Base-by-base conservation (phyloP, 2,113 vertebrate genomes). In the Lagenorhynchus albirostris region DNA sequence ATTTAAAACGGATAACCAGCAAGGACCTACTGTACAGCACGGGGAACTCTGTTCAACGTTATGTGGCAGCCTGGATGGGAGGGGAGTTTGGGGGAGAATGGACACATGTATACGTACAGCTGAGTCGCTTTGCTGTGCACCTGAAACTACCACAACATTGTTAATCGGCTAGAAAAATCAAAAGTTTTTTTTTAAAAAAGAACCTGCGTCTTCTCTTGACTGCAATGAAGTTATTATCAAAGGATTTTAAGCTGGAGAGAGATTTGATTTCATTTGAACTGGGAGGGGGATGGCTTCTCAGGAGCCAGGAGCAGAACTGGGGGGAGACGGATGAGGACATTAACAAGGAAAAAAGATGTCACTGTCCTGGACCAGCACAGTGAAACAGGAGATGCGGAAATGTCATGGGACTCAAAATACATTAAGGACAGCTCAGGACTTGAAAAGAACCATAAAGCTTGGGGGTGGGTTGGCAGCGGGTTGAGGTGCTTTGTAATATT, bases 351-450 rank as follows among this genome's bases (percentile, higher is more conserved):
- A 15, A 38, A 33, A 6, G 2, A 44, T 25, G 25, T 6, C 71
- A 11, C 0, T 9, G 8, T 8, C 33, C 50, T 6, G 62, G 33
- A 41, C 8, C 25, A 4, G 1, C 2, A 29, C 0, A 20, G 25
- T 5, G 7, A 26, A 38, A 10, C 6, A 14, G 53, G 20, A 38
- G 73, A 41, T 1, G n/a, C 25, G 1, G 70, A 36, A 21, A 71
- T 15, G 38, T 26, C 62, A 11, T 0, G 33, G 3, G 67, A 11
- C 41, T 55, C n/a, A 25, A 70, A 8, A 26, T 0, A 17, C 26
- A 31, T 17, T 8, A 21, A n/a, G 44, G 29, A n/a, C 68, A 17
- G 14, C 76, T 53, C 11, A 8, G 44, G 47, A 29, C 60, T n/a
- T 44, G 68, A 65, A 31, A n/a, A 55, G 84, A 70, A 6, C 3